Evolutionary conservation across 2,888 invertebrate genomes (phyloP).

Genomic region (Luperina nickerlii): DNA sequence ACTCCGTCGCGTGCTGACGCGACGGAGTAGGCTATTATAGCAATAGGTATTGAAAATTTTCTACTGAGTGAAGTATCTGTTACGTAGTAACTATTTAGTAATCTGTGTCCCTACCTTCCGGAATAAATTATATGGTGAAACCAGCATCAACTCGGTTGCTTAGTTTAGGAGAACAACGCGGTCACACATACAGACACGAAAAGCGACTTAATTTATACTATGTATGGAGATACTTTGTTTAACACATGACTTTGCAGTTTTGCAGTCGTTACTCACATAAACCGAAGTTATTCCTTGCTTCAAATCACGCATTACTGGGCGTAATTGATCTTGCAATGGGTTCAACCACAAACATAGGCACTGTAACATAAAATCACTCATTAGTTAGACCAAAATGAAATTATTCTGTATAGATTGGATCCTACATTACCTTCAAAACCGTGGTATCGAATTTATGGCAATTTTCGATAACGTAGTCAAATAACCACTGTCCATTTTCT

Average conservation of each 20-base stretch:
- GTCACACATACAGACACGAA: background rate
- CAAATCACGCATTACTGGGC: conserved; percentile 85
- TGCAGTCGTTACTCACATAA: conserved; percentile 77
- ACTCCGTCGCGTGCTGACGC: too few relatives aligned
- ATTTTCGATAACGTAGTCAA: conserved; percentile 88
- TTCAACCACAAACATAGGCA: conserved; percentile 86
- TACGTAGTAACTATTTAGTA: too few relatives aligned
- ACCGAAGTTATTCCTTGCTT: conserved; percentile 84
- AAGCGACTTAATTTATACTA: background rate
- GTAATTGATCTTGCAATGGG: conserved; percentile 86
- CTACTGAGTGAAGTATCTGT: too few relatives aligned
- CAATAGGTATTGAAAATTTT: too few relatives aligned
- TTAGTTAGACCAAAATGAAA: background rate
- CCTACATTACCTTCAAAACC: conserved; percentile 88
- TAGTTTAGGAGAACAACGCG: background rate
- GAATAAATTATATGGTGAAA: background rate
- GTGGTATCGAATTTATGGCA: conserved; percentile 88
- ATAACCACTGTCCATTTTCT: conserved; percentile 86
- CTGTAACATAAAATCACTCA: conserved; percentile 67
- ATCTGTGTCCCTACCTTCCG: background rate
- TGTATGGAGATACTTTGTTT: background rate
- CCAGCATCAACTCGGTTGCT: background rate
- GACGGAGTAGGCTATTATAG: too few relatives aligned
- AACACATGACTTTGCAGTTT: background rate
- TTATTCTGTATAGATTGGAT: background rate